Base-by-base conservation (phyloP, 2,888 invertebrate genomes). In the Sinopyrophorus schimmeli region DNA sequence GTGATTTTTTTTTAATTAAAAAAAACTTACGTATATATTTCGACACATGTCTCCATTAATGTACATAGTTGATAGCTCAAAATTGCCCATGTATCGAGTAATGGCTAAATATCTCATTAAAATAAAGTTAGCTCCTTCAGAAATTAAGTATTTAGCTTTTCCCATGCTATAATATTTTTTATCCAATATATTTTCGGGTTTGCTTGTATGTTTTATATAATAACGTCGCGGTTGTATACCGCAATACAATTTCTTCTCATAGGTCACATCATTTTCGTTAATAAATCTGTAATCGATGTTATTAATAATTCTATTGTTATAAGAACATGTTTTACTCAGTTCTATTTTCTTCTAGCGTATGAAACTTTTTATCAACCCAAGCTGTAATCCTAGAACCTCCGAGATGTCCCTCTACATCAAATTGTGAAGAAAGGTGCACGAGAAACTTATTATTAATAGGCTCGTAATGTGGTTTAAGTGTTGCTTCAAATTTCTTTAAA, bases 271-370 rank as follows among this genome's bases (percentile, higher is more conserved):
- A 24, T 69, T 70, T 53, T 73, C 74, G 43, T 75, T 70, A 23
- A 78, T 69, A 53, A 76, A 74, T 23, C 48, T 48, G 30, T 6
- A 32, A 21, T 11, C 10, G 7, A 11, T 17, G 26, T 6, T 20
- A 6, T 34, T 2, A 34, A 5, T 17, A 10, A 5, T 16, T 7
- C 21, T 20, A 7, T 20, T 20, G 6, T 31, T 31, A 17, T 3
- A 11, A 23, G 7, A 11, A 14, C 7, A 18, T 37, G 1, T 23
- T n/a, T 54, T 59, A 73, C 71, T 73, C 73, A 20, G 72, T 76
- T 70, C 83, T 76, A 61, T 81, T 81, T 67, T 84, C 84, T 74
- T 84, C 82, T 67, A 84, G 74, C 7, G 82, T 84, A 55, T 82
- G 81, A 40, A 83, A 73, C 60, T 81, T 78, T 51, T 74, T 71